Evolutionary conservation across 2,113 vertebrate genomes (phyloP).

Genomic region (Sclerurus mexicanus): DNA sequence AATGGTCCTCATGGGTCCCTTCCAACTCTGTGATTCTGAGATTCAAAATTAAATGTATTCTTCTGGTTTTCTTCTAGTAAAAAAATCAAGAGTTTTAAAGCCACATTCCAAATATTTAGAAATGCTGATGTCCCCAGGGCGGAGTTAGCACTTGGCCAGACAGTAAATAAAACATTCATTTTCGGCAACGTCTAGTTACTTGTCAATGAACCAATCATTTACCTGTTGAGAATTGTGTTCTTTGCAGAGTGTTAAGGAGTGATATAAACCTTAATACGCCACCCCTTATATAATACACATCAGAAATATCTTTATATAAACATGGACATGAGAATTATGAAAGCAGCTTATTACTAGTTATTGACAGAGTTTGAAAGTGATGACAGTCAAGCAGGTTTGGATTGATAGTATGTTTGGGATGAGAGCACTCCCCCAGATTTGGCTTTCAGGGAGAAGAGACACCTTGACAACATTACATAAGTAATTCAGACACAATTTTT

Average conservation of each 20-base stretch:
- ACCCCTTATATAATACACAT: not conserved
- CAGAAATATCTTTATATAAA: not conserved
- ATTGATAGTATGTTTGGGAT: not conserved
- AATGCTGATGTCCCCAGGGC: not conserved
- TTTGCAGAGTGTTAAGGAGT: not conserved
- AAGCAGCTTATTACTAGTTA: constrained; percentile 23
- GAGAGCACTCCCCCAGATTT: not conserved
- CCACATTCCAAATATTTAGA: not conserved
- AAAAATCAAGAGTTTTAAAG: not conserved
- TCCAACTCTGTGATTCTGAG: not conserved
- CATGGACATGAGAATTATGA: not conserved
- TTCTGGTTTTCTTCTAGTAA: not conserved
- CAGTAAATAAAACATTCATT: not conserved
- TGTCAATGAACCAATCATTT: not conserved
- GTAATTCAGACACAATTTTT: not conserved
- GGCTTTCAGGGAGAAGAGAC: not conserved
- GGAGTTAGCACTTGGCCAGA: not conserved
- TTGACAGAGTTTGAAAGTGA: constrained; percentile 22
- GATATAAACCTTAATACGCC: not conserved
- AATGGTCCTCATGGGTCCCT: not conserved
- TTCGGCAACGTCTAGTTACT: not conserved
- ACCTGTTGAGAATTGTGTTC: not conserved
- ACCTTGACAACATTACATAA: not conserved
- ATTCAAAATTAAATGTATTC: not conserved
- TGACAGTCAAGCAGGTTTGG: not conserved